These are phyloP conservation scores for Athalia circularis DNA, from an alignment of 2,888 invertebrate genomes.

Conservation along the genomic window DNA sequence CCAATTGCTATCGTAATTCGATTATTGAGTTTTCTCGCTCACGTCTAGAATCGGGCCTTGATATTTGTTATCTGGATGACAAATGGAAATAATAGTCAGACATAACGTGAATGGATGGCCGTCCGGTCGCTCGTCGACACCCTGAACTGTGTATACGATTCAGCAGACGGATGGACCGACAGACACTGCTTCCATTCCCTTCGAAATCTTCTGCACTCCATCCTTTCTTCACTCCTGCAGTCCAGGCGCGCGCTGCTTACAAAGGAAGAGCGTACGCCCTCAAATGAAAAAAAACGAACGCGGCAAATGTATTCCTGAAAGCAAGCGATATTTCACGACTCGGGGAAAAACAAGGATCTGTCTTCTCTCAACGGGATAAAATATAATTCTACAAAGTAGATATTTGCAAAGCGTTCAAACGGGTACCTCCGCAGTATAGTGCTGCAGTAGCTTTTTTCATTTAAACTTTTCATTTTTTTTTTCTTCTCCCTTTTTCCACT, in stretches of 20 bases:
- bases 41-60: constrained; percentile 27
- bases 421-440: background rate
- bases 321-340: constrained; percentile 43
- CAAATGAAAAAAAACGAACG: constrained; percentile 38
- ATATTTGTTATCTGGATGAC: constrained; percentile 46
- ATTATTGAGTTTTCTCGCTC: constrained; percentile 32
- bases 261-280: constrained; percentile 38
- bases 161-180: constrained; percentile 35
- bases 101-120: constrained; percentile 38
- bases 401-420: constrained; percentile 26
- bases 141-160: constrained; percentile 19
- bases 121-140: constrained; percentile 33
- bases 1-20: constrained; percentile 32
- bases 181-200: constrained; percentile 28
- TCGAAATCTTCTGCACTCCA: constrained; percentile 38
- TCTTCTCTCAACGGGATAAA: constrained; percentile 35
- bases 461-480: background rate
- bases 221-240: constrained; percentile 35
- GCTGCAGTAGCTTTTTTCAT: constrained; percentile 6
- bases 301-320: constrained; percentile 47
- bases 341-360: constrained; percentile 42
- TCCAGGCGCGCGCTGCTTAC: constrained; percentile 33
- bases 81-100: constrained; percentile 46
- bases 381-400: constrained; percentile 36
- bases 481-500: background rate